Conservation (phyloP, 64 coral and sea anemone genomes). For the Pocillopora verrucosa region DNA sequence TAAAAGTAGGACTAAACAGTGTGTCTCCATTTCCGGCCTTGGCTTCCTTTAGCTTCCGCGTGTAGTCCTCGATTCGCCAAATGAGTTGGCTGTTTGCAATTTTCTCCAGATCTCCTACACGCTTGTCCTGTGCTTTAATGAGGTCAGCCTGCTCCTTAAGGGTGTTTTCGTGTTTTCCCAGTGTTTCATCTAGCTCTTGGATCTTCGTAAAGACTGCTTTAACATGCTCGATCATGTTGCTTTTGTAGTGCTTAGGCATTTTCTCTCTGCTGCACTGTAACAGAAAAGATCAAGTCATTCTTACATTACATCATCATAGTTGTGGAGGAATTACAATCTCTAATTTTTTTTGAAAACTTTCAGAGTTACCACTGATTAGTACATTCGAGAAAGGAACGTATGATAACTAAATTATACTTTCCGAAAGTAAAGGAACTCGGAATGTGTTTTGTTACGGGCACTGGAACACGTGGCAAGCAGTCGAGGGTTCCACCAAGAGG, state of each 20-base stretch:
- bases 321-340: too few species aligned
- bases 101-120: conserved; percentile 81
- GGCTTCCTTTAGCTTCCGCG: conserved; percentile 90
- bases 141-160: conserved; percentile 51
- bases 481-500: too few species aligned
- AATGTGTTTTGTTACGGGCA: too few species aligned
- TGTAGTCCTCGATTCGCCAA: conserved; percentile 89
- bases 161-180: conserved; percentile 42
- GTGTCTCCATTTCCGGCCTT: conserved; percentile 91
- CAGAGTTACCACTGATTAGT: too few species aligned
- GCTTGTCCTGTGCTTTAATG: conserved; percentile 55
- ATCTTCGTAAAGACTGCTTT: conserved; percentile 64
- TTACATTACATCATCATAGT: too few species aligned
- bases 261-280: conserved; percentile 90
- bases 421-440: too few species aligned
- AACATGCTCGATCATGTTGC: conserved; percentile 75
- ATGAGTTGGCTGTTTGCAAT: conserved; percentile 92
- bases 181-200: conserved; percentile 45
- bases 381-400: too few species aligned
- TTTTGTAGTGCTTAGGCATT: conserved; percentile 92
- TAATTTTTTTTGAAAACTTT: too few species aligned
- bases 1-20: conserved; percentile 92
- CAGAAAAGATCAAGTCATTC: neutral
- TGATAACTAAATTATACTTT: too few species aligned
- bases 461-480: too few species aligned